These are phyloP conservation scores for Eulemur rufifrons DNA, from an alignment of 2,113 vertebrate genomes.

Conservation along the genomic window DNA sequence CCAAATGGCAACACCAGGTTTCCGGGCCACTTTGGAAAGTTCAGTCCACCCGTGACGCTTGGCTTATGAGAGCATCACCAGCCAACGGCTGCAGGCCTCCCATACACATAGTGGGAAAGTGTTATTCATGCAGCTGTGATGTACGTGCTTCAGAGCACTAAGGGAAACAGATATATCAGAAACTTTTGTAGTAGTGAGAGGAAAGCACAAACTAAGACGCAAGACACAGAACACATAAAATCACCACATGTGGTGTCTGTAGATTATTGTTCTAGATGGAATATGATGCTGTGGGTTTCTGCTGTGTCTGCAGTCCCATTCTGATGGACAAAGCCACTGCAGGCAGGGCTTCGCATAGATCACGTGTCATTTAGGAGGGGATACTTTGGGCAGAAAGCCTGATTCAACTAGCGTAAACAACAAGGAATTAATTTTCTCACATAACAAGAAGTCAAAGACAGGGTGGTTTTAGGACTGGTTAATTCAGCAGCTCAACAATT, in stretches of 20 bases:
- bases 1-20: not conserved
- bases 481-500: not conserved
- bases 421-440: not conserved
- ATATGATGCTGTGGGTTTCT: not conserved
- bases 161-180: not conserved
- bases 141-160: not conserved
- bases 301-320: not conserved
- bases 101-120: not conserved
- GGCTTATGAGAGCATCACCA: not conserved
- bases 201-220: not conserved
- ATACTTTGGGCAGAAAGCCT: not conserved
- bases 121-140: not conserved
- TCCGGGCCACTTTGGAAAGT: not conserved
- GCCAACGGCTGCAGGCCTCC: not conserved
- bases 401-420: not conserved
- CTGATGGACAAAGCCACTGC: not conserved
- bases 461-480: not conserved
- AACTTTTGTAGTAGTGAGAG: not conserved
- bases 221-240: not conserved
- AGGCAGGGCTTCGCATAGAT: not conserved
- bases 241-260: not conserved
- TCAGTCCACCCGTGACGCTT: not conserved
- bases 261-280: not conserved
- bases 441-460: not conserved
- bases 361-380: not conserved